Evolutionary conservation across 2,797 vertebrate species (phyloP), one percentile per base, ranked within the genome.

Genomic region (Acipenser ruthenus): DNA sequence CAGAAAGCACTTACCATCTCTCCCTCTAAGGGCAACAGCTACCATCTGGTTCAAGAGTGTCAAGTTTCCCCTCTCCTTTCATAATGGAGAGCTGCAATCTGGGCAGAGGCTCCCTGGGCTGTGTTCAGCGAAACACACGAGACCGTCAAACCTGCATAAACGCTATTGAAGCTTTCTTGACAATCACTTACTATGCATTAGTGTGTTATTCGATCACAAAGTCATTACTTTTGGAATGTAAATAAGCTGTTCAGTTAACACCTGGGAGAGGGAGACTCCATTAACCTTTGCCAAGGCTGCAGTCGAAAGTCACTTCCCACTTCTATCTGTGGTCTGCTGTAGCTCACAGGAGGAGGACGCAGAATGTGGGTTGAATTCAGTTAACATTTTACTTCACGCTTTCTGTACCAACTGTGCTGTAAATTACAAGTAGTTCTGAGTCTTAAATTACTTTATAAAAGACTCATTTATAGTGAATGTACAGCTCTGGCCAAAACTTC

Each of bases 1-100:
- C 69, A 73, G 47, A 70, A 65, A 67, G 66, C 72, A 73, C 72
- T 70, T 70, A 70, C 70, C 65, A 51, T 64, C 60, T 56, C 13
- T 11, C 61, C 59, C 65, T 60, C 56, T 62, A 47, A 67, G 65
- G 59, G 69, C 65, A 67, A 37, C 68, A 67, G 63, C 59, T 65
- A 52, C 15, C 66, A 67, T 67, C 56, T 67, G 66, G 64, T 68
- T 68, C 67, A 70, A 62, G 56, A 70, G 64, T 58, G 64, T 62
- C 69, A 66, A 64, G 67, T 67, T 67, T 59, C 66, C 60, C 63
- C 37, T 37, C 65, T 50, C 50, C 61, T 69, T 66, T 66, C 58
- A 50, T 49, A 10, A 37, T 11, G 9, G 47, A 49, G 12, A 50
- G 65, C 56, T 50, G 23, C 12, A 66, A 50, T 66, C 50, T n/a